These are phyloP conservation scores for Ptilodon capucinus DNA, from an alignment of 2,888 invertebrate species.

Conservation along the genomic window DNA sequence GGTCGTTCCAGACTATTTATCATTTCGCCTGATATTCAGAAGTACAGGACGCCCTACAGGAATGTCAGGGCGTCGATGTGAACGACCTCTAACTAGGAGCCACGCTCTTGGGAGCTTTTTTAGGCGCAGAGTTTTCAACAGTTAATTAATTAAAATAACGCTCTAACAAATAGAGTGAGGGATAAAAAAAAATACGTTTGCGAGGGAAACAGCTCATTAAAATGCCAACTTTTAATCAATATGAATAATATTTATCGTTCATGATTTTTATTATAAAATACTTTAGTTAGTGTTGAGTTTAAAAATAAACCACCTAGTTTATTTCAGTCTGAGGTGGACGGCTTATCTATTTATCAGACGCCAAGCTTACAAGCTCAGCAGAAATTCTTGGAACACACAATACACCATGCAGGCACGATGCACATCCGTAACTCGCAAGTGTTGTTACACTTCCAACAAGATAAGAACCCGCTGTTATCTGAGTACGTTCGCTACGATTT, in stretches of 20 bases:
- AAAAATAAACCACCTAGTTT: too few relatives aligned
- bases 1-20: not conserved
- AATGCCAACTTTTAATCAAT: slow-evolving; percentile 5
- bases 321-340: not conserved
- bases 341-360: not conserved
- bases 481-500: slow-evolving; percentile 50
- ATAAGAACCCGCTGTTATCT: slow-evolving; percentile 31
- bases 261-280: too few relatives aligned
- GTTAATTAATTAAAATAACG: not conserved
- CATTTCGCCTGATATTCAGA: not conserved
- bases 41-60: not conserved
- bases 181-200: not conserved
- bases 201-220: not conserved
- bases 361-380: not conserved
- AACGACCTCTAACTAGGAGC: not conserved
- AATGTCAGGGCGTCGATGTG: slow-evolving; percentile 1
- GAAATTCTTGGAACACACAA: not conserved
- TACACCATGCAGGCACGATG: not conserved
- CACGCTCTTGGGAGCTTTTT: not conserved
- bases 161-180: slow-evolving; percentile 1
- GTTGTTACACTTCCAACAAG: slow-evolving; percentile 20
- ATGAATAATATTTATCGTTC: not conserved
- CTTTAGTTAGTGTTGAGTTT: too few relatives aligned
- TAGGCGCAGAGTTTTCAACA: not conserved
- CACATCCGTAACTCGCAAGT: not conserved